These are phyloP conservation scores for Agrochola macilenta DNA, from an alignment of 2,888 invertebrate species.

Conservation along the genomic window DNA sequence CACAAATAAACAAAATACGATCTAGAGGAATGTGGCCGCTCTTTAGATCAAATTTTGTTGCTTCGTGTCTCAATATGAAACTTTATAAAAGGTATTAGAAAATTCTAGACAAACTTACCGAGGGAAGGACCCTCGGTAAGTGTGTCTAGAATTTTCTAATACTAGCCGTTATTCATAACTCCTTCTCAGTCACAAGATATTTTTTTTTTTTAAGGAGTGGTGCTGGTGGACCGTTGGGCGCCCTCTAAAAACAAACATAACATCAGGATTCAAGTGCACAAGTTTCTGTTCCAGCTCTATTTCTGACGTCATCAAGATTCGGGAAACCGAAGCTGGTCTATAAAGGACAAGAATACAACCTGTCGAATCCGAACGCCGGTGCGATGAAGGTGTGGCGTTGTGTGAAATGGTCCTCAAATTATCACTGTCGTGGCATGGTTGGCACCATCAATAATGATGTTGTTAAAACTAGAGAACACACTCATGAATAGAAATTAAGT, in stretches of 20 bases:
- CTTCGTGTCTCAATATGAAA: too few species aligned
- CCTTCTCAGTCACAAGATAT: too few species aligned
- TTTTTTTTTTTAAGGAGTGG: too few species aligned
- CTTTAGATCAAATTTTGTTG: too few species aligned
- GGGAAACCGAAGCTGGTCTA: conserved; percentile 57
- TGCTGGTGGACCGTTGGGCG: too few species aligned
- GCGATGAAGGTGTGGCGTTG: conserved; percentile 51
- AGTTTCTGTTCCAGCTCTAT: conserved; percentile 33
- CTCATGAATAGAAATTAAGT: conserved; percentile 20
- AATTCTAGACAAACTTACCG: too few species aligned
- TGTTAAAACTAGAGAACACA: conserved; percentile 53
- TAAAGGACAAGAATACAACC: conserved; percentile 48
- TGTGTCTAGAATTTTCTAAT: too few species aligned
- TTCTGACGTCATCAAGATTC: conserved; percentile 43
- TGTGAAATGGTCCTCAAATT: conserved; percentile 53
- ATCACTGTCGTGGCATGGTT: conserved; percentile 62
- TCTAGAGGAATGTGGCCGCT: too few species aligned
- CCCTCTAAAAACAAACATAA: not conserved
- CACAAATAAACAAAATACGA: too few species aligned
- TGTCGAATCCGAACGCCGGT: conserved; percentile 17
- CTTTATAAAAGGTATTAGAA: too few species aligned
- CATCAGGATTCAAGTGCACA: not conserved
- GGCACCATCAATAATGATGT: conserved; percentile 63
- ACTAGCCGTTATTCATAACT: too few species aligned
- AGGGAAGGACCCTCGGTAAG: too few species aligned